phyloP scores from a whole-genome alignment of 2,888 invertebrate species.

The Salticus scenicus region DNA sequence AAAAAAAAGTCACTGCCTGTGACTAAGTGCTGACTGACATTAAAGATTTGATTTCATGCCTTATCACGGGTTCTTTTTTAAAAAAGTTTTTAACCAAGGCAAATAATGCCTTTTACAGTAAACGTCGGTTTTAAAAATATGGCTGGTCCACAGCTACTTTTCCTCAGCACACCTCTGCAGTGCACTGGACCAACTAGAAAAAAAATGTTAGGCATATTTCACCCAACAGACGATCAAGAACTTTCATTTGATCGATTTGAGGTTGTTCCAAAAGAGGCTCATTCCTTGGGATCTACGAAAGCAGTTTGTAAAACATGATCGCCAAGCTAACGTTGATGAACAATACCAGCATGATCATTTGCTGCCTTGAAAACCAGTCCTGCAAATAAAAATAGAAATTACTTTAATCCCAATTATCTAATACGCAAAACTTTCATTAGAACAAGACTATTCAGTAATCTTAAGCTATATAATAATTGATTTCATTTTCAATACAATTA shows the following conservation, averaged over 20 bases:
- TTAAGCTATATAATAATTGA: too few relatives aligned
- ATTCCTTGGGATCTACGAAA: constrained; percentile 44
- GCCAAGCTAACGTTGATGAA: constrained; percentile 95
- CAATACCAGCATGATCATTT: constrained; percentile 93
- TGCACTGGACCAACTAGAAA: constrained; percentile 30
- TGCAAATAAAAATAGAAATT: constrained; percentile 31
- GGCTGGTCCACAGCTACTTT: constrained; percentile 59
- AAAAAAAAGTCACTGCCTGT: constrained; percentile 43
- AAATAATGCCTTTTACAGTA: background rate
- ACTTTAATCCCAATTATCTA: background rate
- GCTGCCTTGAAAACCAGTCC: constrained; percentile 93
- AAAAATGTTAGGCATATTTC: background rate
- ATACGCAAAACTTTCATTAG: too few relatives aligned
- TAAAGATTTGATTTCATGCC: constrained; percentile 46
- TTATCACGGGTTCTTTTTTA: constrained; percentile 19
- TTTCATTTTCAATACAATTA: too few relatives aligned
- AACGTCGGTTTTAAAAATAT: constrained; percentile 9
- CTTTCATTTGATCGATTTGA: constrained; percentile 43
- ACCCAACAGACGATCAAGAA: constrained; percentile 16
- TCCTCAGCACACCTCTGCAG: constrained; percentile 14
- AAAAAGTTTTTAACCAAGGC: background rate
- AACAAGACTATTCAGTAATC: too few relatives aligned
- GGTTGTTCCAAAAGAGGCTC: constrained; percentile 10
- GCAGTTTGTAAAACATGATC: constrained; percentile 93
- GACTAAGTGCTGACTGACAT: constrained; percentile 15